Evolutionary conservation across 2,113 vertebrate species (phyloP).

Genomic region (Heliornis fulica): DNA sequence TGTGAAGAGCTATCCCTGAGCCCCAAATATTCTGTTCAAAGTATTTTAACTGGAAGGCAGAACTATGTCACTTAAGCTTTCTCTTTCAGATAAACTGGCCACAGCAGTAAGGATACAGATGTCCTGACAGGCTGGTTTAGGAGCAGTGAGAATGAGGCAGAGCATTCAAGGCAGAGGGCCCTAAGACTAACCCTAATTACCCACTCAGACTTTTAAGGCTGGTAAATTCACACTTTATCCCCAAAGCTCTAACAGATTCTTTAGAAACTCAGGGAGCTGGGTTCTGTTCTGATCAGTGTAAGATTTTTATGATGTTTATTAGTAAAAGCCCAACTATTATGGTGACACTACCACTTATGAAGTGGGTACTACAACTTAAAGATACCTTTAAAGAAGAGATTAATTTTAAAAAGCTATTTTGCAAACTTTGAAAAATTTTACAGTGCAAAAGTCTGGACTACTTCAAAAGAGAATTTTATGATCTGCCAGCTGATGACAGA

Average conservation of each 20-base stretch:
- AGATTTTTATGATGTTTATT: not conserved
- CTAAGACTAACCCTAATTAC: not conserved
- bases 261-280: not conserved
- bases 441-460: not conserved
- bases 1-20: not conserved
- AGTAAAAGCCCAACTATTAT: not conserved
- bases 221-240: not conserved
- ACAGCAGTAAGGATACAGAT: not conserved
- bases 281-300: not conserved
- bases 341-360: not conserved
- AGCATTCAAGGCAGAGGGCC: not conserved
- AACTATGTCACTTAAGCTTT: not conserved
- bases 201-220: rapidly evolving
- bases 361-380: not conserved
- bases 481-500: not conserved
- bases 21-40: not conserved
- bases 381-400: not conserved
- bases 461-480: not conserved
- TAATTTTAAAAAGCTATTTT: not conserved
- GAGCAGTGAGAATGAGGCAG: rapidly evolving
- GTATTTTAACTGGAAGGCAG: not conserved
- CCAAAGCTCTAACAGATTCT: not conserved
- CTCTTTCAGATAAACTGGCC: not conserved
- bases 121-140: not conserved
- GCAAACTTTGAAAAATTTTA: not conserved